Evolutionary conservation across 2,797 vertebrate genomes (phyloP).

Genomic region (Leucoraja ocellata): DNA sequence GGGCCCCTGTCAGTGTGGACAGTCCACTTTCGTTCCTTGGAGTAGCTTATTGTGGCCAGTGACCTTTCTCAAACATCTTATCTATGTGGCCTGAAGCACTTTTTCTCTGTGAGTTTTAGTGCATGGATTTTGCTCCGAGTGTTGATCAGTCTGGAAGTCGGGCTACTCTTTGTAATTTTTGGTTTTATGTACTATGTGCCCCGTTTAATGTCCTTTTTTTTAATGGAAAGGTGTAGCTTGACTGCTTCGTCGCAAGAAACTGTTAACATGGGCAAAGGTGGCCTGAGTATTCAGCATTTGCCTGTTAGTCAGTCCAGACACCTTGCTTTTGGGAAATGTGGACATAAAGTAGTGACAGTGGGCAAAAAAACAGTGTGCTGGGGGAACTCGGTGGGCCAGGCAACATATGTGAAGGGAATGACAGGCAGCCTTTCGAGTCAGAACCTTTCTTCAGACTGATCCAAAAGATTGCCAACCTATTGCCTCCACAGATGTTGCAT

Average conservation of each 20-base stretch:
- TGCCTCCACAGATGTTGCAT: no score
- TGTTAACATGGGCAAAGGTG: neutral
- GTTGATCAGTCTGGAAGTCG: neutral
- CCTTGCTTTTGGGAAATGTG: no score
- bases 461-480: no score
- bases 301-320: no score
- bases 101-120: neutral
- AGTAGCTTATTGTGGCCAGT: neutral
- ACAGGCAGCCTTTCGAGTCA: no score
- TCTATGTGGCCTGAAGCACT: neutral
- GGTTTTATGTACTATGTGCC: neutral
- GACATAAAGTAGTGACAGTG: no score
- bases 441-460: no score
- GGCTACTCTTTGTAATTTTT: neutral
- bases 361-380: no score
- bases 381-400: no score
- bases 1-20: no score
- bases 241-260: neutral
- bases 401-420: no score
- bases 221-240: neutral
- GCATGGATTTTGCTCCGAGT: neutral
- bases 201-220: neutral
- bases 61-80: neutral
- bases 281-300: neutral
- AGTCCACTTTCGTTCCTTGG: neutral